Base-by-base conservation (phyloP, 1,140 invertebrate genomes). In the Drosophila nigrodunni region DNA sequence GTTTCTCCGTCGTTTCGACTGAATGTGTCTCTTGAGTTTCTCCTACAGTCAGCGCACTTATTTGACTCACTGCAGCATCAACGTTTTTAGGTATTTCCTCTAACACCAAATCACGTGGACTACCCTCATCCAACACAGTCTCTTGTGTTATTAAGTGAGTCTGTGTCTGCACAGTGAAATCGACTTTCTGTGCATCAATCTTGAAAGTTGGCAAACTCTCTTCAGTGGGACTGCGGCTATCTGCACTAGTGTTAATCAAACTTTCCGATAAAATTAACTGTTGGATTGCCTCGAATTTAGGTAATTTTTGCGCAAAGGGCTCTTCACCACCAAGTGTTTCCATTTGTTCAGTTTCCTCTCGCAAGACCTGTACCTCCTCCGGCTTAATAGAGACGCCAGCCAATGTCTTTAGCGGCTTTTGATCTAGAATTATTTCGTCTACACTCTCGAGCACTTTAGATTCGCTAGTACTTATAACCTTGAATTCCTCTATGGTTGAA, bases 291-390 rank as follows among this genome's bases (percentile, higher is more conserved):
- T 80, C 67, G 0, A 18, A 30, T 35, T 87, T 60, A 3, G 34
- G 41, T 10, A 41, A n/a, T 0, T 25, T 67, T 8, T 18, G 11
- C 8, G 34, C 59, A 15, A 37, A 1, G 4, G 54, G 13, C 13
- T 73, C 50, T 4, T 44, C 35, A 7, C 4, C 49, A 7, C 37
- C 13, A 0, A 83, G 11, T 7, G 70, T 55, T 2, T 88, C 83
- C 25, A 80, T 61, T 13, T 73, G 11, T 37, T 58, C 93, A 80
- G 13, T 95, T 95, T 94, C 96, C 95, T 86, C 94, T 93, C 93
- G 96, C 95, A 75, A 94, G 94, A 52, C 94, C 15, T 75, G 39
- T 7, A 57, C 13, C 1, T 65, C 58, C 41, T 89, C 47, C 0
- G 78, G 9, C 2, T 74, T 78, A 1, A 91, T 6, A 8, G 52